Evolutionary conservation across 35 echinoderm and acorn worm genomes (phyloP), one percentile per base, ranked within the genome.

Genomic region (Ophiothrix spiculata): DNA sequence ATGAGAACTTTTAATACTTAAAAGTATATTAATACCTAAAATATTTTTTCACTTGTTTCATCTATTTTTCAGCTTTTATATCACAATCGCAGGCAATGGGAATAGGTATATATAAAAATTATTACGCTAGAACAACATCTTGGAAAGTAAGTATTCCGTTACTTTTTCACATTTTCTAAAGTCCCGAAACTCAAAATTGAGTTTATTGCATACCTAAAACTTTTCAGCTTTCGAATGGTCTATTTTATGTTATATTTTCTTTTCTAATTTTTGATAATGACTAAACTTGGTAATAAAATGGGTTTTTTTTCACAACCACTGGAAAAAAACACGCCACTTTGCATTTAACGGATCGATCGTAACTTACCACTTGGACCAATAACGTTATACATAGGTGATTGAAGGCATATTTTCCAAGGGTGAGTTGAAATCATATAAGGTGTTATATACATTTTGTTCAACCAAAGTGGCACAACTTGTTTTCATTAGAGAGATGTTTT

Each of bases 81-180:
- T 15, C 60, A 69, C 17, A 69, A 69, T 69, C 60, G 29, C 60
- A 69, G 29, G 60, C 60, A 69, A 69, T 69, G 60, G 60, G 25
- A 69, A 2, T 69, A 2, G 60, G 60, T 69, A n/a, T 69, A 12
- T 69, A 69, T 69, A 69, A 69, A 25, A 15, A 69, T 49, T 10
- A 10, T 69, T 69, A 69, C 60, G 60, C 3, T n/a, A 69, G 60
- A 69, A 69, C 60, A 15, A 69, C 60, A 69, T 25, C 60, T 6
- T 69, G 60, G 60, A 69, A 69, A 28, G 60, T 69, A 69, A 69
- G 60, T n/a, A n/a, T n/a, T n/a, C n/a, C n/a, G n/a, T n/a, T n/a
- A n/a, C 4, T 69, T 6, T 49, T 49, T 49, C 19, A 49, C 6
- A 10, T 49, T 19, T 49, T 6, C 42, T 49, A 49, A 49, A 49